Base-by-base conservation (phyloP, 2,797 vertebrate genomes). In the Petrocephalus schoutedeni region DNA sequence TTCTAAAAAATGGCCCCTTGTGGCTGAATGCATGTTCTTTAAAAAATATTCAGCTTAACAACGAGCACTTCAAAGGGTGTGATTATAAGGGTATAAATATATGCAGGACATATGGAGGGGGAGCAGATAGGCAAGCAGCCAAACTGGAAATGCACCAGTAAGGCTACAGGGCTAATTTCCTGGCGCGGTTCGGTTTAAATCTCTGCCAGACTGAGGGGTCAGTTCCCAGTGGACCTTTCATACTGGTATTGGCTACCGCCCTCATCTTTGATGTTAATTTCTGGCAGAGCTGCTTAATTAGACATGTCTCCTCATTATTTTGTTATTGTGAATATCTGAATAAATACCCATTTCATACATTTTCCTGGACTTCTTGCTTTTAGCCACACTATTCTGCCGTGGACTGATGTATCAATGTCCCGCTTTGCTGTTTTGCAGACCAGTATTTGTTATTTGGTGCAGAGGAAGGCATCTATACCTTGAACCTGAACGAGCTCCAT, bases 401-500 rank as follows among this genome's bases (percentile, higher is more conserved):
- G 6, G 10, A 53, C 53, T 84, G 23, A 84, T 21, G 6, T 51
- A 23, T 28, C 23, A 4, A n/a, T 67, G 61, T 67, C 8, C 23
- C 23, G 61, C 16, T n/a, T 64, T 6, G 5, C 32, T 84, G 23
- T 12, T 86, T 92, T 94, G 87, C 91, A 98, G 97, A 98, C 92
- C 97, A 98, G 16, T 97, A 97, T 91, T 94, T 98, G 90, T 95
- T 98, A 93, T 97, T 98, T 93, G 97, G 97, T 89, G 96, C 97
- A 1, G 97, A 98, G 91, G 97, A 97, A 92, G 97, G 97, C 21
- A 97, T 98, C 93, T 97, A 98, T 91, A 98, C 97, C 0, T 92
- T 98, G 89, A 98, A 98, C 91, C 96, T 98, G 88, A 97, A 98
- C 91, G 97, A 98, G 91, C 95, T 98, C 89, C 97, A 98, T 90